Conservation (phyloP, 2,888 invertebrate genomes). For the Prostheceraeus crozeri region DNA sequence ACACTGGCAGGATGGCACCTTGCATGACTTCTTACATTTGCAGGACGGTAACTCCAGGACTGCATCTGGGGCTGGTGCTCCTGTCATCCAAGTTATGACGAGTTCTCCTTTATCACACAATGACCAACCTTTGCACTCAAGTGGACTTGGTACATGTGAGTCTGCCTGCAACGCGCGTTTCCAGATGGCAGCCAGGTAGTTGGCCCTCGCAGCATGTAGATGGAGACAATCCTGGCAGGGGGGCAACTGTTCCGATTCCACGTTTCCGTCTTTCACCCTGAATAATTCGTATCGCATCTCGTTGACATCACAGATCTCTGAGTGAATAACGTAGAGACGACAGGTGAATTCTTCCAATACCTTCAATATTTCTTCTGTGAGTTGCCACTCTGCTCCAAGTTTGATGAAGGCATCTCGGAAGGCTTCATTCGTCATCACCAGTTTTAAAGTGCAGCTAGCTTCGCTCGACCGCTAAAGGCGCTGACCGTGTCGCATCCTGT, state of each 20-base stretch:
- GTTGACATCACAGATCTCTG: too few relatives aligned
- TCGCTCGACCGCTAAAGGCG: neutral
- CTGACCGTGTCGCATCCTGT: constrained; percentile 15
- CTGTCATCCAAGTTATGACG: too few relatives aligned
- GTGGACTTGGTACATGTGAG: constrained; percentile 35
- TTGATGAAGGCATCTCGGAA: constrained; percentile 3
- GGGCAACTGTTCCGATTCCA: too few relatives aligned
- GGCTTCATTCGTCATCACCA: neutral
- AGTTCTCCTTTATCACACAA: constrained; percentile 23
- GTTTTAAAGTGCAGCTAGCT: neutral
- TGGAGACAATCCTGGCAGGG: too few relatives aligned
- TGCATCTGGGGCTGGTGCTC: neutral
- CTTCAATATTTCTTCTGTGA: constrained; percentile 13
- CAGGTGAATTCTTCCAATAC: constrained; percentile 1
- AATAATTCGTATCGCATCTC: too few relatives aligned
- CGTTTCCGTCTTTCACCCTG: too few relatives aligned
- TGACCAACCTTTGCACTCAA: constrained; percentile 33
- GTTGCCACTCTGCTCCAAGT: neutral
- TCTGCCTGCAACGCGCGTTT: constrained; percentile 33
- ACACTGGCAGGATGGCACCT: too few relatives aligned
- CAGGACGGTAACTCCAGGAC: neutral
- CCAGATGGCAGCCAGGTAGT: constrained; percentile 41
- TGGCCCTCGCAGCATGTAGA: constrained; percentile 32
- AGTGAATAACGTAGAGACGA: constrained; percentile 3
- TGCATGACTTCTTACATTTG: neutral